A percentile compares a stretch with the other conserved stretches of the same genome.
These are phyloP conservation scores for Sebastes diploproa DNA, from an alignment of 2,797 vertebrate genomes.

Conservation along the genomic window DNA sequence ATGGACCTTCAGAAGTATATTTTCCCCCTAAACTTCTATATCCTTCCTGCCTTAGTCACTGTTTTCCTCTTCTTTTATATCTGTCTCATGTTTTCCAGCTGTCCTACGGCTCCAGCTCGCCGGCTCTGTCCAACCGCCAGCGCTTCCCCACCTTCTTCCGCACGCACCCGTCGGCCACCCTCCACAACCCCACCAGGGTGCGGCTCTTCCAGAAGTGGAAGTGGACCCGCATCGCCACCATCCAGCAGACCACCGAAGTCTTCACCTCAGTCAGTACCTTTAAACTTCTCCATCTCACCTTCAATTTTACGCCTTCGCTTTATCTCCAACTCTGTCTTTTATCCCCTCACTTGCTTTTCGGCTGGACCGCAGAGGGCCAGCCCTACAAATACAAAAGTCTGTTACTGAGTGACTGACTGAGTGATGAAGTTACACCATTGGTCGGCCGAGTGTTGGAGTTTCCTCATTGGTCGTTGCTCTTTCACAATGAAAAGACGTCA, in stretches of 20 bases:
- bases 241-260: slow-evolving; percentile 94
- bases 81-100: slow-evolving; percentile 73
- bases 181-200: slow-evolving; percentile 92
- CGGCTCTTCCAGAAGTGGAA: slow-evolving; percentile 93
- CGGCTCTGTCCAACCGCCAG: slow-evolving; percentile 90
- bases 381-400: no score
- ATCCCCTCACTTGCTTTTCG: background rate
- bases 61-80: background rate
- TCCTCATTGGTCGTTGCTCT: no score
- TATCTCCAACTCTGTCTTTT: background rate
- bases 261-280: slow-evolving; percentile 89
- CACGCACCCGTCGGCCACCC: slow-evolving; percentile 90
- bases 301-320: background rate
- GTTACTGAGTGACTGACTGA: fast-evolving
- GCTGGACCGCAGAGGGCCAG: no score
- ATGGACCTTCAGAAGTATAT: slow-evolving; percentile 59
- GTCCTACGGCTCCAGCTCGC: slow-evolving; percentile 92
- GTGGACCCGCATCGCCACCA: slow-evolving; percentile 94
- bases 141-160: slow-evolving; percentile 94
- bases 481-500: no score
- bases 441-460: no score
- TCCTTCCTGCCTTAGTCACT: background rate
- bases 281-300: background rate
- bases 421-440: no score
- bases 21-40: slow-evolving; percentile 31